Percentiles rank a stretch among this genome's conserved stretches.
phyloP scores from a whole-genome alignment of 2,113 vertebrate species.

The Falcunculus frontatus region DNA sequence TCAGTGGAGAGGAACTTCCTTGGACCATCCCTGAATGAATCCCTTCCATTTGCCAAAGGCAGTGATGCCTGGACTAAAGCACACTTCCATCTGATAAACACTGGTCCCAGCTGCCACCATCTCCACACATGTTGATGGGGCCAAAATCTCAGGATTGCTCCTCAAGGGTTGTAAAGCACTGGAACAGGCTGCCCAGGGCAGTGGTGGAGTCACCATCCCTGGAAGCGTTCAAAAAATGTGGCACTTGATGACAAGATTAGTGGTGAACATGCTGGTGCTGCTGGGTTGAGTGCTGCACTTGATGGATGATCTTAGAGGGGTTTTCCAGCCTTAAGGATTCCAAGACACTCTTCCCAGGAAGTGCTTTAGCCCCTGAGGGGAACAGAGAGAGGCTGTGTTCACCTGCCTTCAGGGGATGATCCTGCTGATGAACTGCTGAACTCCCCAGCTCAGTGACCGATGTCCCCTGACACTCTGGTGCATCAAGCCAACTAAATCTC shows the following conservation, averaged over 20 bases:
- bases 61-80: background rate
- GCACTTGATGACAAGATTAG: background rate
- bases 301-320: background rate
- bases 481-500: background rate
- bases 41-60: background rate
- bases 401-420: background rate
- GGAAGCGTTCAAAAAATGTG: background rate
- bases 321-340: background rate
- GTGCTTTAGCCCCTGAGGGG: background rate
- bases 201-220: background rate
- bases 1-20: background rate
- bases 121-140: background rate
- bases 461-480: background rate
- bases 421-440: background rate
- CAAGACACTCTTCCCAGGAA: background rate
- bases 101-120: too few relatives aligned
- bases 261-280: too few relatives aligned
- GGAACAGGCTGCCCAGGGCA: background rate
- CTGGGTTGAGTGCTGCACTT: too few relatives aligned
- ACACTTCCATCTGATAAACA: background rate
- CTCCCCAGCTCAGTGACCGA: background rate
- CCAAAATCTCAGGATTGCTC: background rate
- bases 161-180: background rate
- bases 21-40: background rate
- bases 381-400: accelerated